Base-by-base conservation (phyloP, 2,888 invertebrate genomes). In the Fragum whitleyi region DNA sequence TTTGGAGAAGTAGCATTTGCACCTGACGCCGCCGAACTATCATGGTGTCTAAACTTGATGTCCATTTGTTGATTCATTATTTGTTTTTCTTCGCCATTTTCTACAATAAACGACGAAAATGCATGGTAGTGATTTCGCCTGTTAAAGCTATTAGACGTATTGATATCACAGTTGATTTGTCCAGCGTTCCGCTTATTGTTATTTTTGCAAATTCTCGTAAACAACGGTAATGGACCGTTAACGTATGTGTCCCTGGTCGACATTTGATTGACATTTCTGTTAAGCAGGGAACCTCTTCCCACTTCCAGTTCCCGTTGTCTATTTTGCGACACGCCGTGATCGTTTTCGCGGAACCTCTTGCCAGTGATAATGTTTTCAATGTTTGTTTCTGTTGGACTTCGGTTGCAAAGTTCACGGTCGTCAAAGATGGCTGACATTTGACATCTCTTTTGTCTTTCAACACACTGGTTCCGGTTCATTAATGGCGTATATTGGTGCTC, bases 171-270 rank as follows among this genome's bases (percentile, higher is more conserved):
- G 65, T 36, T 32, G 42, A 42, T 26, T 36, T 42, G 42, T 42
- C 28, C 42, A 19, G 21, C 42, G 21, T 21, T 19, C 21, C 16
- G 28, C n/a, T 19, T 61, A 26, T 65, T 65, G 16, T 65, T 65
- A 16, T 42, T 21, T 23, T 65, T 65, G 42, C 26, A 23, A n/a
- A 16, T 32, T 42, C 65, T 39, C 26, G 65, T 42, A 65, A 65
- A 65, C 65, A 65, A 9, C 65, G 65, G 65, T 42, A 65, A 39
- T 65, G 65, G 65, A 65, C 65, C 65, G 65, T 23, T 42, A 21
- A 21, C 42, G 26, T 65, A 65, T 39, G 42, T 42, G 29, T 42
- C 65, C 42, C 42, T 65, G 2, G 42, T 23, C 42, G 65, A 65
- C 21, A 65, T 16, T 39, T 65, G 65, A 65, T 65, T 65, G 65